phyloP scores from a whole-genome alignment of 2,888 invertebrate genomes.

The Drosophila atripex region DNA sequence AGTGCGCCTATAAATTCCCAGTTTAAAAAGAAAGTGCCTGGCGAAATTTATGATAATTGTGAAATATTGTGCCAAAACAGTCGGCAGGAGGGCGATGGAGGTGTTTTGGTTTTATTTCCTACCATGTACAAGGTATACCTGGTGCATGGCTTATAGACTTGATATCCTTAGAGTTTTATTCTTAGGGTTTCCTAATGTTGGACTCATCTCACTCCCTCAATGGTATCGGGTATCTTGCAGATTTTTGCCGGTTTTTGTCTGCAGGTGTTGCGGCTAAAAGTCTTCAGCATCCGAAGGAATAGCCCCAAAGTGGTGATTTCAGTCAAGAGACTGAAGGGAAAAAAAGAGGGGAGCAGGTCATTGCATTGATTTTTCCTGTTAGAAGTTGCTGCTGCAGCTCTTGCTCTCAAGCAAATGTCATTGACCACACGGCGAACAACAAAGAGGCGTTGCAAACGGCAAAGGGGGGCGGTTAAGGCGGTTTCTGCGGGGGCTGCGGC shows the following conservation, averaged over 20 bases:
- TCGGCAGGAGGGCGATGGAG: background rate
- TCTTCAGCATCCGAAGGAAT: constrained; percentile 16
- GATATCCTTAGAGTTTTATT: no score
- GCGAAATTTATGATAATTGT: constrained; percentile 50
- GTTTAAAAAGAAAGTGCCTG: constrained; percentile 23
- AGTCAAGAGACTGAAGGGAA: no score
- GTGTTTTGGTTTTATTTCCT: background rate
- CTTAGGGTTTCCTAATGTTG: no score
- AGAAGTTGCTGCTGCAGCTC: constrained; percentile 11
- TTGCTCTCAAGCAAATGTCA: constrained; percentile 62
- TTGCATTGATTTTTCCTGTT: constrained; percentile 63
- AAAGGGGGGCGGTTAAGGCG: background rate
- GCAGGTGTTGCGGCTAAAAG: background rate
- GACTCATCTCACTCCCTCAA: no score
- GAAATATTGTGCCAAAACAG: constrained; percentile 30
- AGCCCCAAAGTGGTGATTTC: constrained; percentile 1
- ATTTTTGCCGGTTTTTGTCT: background rate
- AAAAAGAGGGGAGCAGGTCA: background rate
- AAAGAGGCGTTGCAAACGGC: constrained; percentile 66
- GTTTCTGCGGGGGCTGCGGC: background rate
- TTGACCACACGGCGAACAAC: constrained; percentile 71
- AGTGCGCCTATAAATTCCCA: constrained; percentile 28
- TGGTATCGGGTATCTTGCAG: background rate
- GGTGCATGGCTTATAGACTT: background rate
- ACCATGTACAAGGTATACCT: background rate